A percentile compares a stretch with the other conserved stretches of the same genome.
phyloP scores from a whole-genome alignment of 2,113 vertebrate genomes.

The Pagrus major region DNA sequence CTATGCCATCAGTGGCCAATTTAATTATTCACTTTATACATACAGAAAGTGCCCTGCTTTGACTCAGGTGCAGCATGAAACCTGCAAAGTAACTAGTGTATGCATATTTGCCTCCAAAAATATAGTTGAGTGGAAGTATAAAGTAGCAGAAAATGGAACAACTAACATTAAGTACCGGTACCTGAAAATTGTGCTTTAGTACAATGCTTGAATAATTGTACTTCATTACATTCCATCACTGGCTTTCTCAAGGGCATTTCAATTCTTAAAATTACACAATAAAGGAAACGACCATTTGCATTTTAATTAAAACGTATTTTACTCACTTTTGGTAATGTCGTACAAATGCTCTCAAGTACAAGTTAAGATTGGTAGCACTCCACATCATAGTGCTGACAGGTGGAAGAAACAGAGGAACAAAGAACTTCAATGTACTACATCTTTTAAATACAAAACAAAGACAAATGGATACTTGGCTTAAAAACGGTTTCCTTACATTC shows the following conservation, averaged over 20 bases:
- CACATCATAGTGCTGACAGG: neutral
- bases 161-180: no score
- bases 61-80: no score
- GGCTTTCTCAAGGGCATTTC: neutral
- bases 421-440: slow-evolving; percentile 12
- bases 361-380: slow-evolving; percentile 12
- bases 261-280: slow-evolving; percentile 1
- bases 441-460: slow-evolving; percentile 39
- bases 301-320: slow-evolving; percentile 53
- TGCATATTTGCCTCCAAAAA: no score
- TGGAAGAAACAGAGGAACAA: slow-evolving; percentile 17
- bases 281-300: neutral
- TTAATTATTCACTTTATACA: neutral
- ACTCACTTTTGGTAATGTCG: slow-evolving; percentile 41
- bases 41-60: no score
- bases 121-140: no score
- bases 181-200: no score
- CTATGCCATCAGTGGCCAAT: neutral
- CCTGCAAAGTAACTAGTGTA: no score
- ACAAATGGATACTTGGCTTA: slow-evolving; percentile 26
- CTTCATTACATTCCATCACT: no score
- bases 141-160: no score
- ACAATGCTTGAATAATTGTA: no score
- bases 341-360: slow-evolving; percentile 41
- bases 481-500: slow-evolving; percentile 40